Percentiles rank a stretch among this genome's conserved stretches.
Evolutionary conservation across 2,888 invertebrate genomes (phyloP).

Genomic region (Eueremaeus valkanovi): DNA sequence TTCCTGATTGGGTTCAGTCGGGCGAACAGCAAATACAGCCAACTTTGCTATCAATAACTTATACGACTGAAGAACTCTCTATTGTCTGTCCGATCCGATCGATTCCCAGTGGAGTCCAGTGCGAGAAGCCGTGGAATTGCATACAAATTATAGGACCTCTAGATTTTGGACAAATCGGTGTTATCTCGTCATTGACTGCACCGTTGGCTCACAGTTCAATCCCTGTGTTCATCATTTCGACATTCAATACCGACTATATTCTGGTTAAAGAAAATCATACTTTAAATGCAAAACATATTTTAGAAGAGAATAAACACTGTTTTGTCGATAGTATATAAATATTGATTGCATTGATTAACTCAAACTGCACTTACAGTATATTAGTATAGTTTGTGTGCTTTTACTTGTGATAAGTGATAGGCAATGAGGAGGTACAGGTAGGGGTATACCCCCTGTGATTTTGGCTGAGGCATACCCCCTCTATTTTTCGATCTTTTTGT

Average conservation of each 20-base stretch:
- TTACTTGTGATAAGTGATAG: no score
- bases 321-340: no score
- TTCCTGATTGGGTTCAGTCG: no score
- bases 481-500: no score
- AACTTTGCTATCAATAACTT: not conserved
- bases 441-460: no score
- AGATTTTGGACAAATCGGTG: not conserved
- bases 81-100: not conserved
- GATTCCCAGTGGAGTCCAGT: not conserved
- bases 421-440: no score
- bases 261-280: not conserved
- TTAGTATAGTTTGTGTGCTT: no score
- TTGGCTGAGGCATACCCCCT: no score
- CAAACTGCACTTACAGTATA: no score
- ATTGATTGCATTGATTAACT: no score
- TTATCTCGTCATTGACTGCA: not conserved
- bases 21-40: no score
- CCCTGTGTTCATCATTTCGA: not conserved
- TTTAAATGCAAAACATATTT: not conserved
- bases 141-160: not conserved
- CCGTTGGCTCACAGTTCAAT: not conserved
- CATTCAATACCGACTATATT: constrained; percentile 1
- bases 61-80: not conserved
- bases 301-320: not conserved
- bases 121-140: not conserved